These are phyloP conservation scores for Caenorhabditis imperialis DNA, from an alignment of 2,888 invertebrate species.

Conservation along the genomic window DNA sequence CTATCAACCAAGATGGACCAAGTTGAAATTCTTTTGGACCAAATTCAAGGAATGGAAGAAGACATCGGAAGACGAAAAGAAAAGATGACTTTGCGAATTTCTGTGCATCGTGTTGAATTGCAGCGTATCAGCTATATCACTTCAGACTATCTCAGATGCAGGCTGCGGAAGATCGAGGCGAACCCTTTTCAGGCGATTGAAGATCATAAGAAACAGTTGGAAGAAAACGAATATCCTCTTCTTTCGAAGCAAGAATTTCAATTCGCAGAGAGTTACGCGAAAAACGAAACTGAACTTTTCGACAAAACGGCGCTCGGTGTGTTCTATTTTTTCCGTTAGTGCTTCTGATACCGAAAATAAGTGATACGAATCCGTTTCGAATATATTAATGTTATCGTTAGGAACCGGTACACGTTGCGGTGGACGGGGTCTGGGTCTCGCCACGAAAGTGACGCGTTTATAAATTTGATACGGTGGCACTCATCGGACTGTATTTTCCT, in stretches of 20 bases:
- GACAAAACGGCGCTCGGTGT: constrained; percentile 46
- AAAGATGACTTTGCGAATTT: constrained; percentile 55
- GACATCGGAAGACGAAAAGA: constrained; percentile 50
- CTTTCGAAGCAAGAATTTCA: constrained; percentile 58
- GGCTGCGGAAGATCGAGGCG: constrained; percentile 67
- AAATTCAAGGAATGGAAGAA: constrained; percentile 64
- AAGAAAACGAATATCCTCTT: constrained; percentile 39
- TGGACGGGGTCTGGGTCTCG: too few relatives aligned
- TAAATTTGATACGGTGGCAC: too few relatives aligned
- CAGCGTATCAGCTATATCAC: constrained; percentile 67
- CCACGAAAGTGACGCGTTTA: too few relatives aligned
- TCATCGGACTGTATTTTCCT: too few relatives aligned
- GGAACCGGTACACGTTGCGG: too few relatives aligned
- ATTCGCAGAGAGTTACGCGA: constrained; percentile 59
- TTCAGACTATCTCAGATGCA: constrained; percentile 67
- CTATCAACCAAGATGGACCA: constrained; percentile 66
- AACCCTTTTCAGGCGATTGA: constrained; percentile 60
- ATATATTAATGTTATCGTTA: too few relatives aligned
- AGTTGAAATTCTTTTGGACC: constrained; percentile 65
- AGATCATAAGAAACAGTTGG: constrained; percentile 55
- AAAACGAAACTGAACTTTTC: constrained; percentile 52
- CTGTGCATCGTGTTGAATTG: constrained; percentile 68
- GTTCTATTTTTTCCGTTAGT: not conserved
- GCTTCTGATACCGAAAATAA: too few relatives aligned
- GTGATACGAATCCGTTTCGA: too few relatives aligned